Evolutionary conservation across 2,888 invertebrate species (phyloP).

Genomic region (Amitus sp.): DNA sequence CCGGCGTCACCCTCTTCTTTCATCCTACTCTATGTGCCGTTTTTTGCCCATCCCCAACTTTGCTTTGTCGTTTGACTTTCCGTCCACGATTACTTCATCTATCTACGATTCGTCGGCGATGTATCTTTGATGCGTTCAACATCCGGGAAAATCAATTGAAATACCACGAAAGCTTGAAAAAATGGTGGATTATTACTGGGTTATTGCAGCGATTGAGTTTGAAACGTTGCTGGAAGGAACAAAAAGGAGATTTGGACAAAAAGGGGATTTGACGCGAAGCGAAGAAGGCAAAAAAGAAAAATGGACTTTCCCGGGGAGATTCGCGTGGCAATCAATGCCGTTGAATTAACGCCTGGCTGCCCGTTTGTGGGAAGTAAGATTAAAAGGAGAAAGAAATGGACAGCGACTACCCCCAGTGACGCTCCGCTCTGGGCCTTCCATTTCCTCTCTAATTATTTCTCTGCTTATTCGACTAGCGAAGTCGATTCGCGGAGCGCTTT

Average conservation of each 20-base stretch:
- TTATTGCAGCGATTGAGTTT: slow-evolving; percentile 31
- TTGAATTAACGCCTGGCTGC: slow-evolving; percentile 65
- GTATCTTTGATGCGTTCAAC: no score
- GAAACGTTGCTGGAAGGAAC: slow-evolving; percentile 13
- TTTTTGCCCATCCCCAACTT: slow-evolving; percentile 23
- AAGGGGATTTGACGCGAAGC: slow-evolving; percentile 27
- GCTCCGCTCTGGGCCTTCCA: slow-evolving; percentile 32
- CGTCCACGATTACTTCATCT: slow-evolving; percentile 2
- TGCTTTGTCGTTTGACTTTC: not conserved
- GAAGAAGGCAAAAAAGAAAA: slow-evolving; percentile 20
- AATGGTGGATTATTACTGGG: no score
- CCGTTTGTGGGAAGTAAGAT: slow-evolving; percentile 65
- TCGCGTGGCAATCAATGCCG: slow-evolving; percentile 65
- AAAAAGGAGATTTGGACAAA: slow-evolving; percentile 25
- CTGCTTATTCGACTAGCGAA: slow-evolving; percentile 36
- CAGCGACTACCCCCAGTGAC: slow-evolving; percentile 50
- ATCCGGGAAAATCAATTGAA: not conserved
- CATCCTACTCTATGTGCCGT: slow-evolving; percentile 23
- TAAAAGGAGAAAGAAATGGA: slow-evolving; percentile 64
- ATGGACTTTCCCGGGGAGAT: slow-evolving; percentile 34
- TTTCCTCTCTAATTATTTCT: slow-evolving; percentile 33
- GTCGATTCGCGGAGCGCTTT: not conserved
- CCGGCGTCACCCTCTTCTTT: slow-evolving; percentile 40
- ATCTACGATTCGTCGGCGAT: not conserved
- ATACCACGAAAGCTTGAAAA: no score